phyloP scores from a whole-genome alignment of 2,113 vertebrate species.

The Vulpes vulpes region DNA sequence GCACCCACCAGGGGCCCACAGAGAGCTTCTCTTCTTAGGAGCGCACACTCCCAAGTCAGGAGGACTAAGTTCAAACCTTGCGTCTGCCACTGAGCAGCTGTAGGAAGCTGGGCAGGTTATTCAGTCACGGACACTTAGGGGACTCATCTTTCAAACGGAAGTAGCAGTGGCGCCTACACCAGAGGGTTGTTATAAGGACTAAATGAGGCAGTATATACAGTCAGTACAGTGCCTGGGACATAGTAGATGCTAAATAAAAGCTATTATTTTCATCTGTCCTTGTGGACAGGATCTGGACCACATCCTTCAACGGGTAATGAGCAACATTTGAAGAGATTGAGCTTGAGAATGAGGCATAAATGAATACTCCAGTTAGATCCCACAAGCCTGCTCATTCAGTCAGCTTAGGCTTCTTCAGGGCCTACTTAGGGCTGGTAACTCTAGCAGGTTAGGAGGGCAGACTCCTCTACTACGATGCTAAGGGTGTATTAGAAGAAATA shows the following conservation, averaged over 20 bases:
- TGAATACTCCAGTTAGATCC: background rate
- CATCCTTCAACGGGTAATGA: background rate
- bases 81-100: background rate
- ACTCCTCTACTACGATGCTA: background rate
- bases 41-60: background rate
- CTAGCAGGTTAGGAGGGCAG: background rate
- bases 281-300: background rate
- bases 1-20: rapidly evolving
- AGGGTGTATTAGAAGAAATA: background rate
- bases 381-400: background rate
- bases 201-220: background rate
- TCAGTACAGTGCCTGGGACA: background rate
- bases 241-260: background rate
- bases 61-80: background rate
- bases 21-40: background rate
- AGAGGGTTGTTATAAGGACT: background rate
- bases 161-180: background rate
- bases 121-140: background rate
- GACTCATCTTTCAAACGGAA: background rate
- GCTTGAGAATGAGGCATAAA: background rate
- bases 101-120: background rate
- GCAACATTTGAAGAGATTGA: background rate
- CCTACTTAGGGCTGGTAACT: background rate
- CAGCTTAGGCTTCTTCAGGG: background rate
- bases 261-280: background rate